phyloP scores from a whole-genome alignment of 1,140 invertebrate genomes.

The Cephus cinctus region DNA sequence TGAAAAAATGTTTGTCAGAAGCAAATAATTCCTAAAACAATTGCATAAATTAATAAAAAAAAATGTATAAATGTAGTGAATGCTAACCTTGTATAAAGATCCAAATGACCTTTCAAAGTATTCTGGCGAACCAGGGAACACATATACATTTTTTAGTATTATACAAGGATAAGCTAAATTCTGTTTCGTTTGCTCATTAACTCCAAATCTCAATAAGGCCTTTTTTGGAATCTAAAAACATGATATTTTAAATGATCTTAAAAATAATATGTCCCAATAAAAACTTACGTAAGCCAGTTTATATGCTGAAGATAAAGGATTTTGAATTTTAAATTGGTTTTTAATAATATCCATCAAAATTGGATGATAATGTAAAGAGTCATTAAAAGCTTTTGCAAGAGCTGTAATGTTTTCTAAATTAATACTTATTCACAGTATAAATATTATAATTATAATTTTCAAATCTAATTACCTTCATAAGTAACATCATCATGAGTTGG shows the following conservation, averaged over 20 bases:
- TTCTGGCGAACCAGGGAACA: constrained; percentile 77
- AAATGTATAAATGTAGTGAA: neutral
- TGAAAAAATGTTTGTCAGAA: constrained; percentile 44
- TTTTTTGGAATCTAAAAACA: constrained; percentile 51
- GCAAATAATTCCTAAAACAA: constrained; percentile 46
- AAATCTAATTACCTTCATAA: constrained; percentile 63
- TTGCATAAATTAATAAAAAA: constrained; percentile 1
- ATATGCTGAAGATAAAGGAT: constrained; percentile 46
- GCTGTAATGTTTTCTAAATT: constrained; percentile 35
- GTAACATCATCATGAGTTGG: constrained; percentile 86
- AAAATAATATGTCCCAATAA: constrained; percentile 2
- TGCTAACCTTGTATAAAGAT: constrained; percentile 46
- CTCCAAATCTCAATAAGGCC: constrained; percentile 52
- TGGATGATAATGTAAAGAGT: constrained; percentile 60
- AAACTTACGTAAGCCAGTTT: constrained; percentile 53
- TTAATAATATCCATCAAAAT: constrained; percentile 62
- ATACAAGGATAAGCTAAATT: constrained; percentile 65
- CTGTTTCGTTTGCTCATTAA: constrained; percentile 30
- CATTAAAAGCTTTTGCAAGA: constrained; percentile 70
- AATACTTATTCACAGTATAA: constrained; percentile 4
- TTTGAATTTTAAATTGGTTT: constrained; percentile 45
- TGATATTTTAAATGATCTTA: neutral
- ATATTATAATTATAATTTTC: constrained; percentile 5
- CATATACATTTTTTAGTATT: constrained; percentile 69
- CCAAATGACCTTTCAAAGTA: constrained; percentile 64